Evolutionary conservation across 2,113 vertebrate species (phyloP).

Genomic region (Delphinus delphis): DNA sequence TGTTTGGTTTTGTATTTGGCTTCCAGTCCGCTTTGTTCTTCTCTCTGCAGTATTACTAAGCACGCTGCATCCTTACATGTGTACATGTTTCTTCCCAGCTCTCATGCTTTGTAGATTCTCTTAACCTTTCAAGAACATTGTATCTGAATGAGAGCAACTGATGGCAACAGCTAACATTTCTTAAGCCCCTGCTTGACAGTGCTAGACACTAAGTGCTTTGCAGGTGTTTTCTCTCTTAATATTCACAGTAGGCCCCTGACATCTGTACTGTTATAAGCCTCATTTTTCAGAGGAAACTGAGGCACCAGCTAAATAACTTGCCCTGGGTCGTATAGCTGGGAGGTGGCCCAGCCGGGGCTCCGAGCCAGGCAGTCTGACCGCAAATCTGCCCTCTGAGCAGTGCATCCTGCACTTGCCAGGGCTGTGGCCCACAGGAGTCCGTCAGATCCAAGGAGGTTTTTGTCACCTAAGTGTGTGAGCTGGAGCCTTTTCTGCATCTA

Average conservation of each 20-base stretch:
- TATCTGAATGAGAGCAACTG: conserved; percentile 14
- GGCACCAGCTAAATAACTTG: neutral
- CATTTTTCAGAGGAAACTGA: neutral
- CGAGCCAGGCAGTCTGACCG: neutral
- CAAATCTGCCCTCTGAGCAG: neutral
- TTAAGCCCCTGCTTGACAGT: neutral
- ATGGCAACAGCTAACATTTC: neutral
- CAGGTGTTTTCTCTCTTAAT: neutral
- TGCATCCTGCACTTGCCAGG: neutral
- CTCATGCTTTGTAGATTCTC: neutral
- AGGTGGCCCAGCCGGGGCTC: neutral
- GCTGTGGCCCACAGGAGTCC: too few species aligned
- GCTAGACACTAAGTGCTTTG: neutral
- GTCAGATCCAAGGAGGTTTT: neutral
- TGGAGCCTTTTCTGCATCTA: neutral
- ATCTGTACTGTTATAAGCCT: neutral
- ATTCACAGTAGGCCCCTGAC: neutral
- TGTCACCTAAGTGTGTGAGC: neutral
- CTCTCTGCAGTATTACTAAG: neutral
- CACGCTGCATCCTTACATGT: neutral
- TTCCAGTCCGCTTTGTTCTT: neutral
- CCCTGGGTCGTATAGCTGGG: neutral
- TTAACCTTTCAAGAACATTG: neutral
- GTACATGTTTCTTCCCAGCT: neutral
- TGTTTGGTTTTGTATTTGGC: neutral